Evolutionary conservation across 2,888 invertebrate genomes (phyloP).

Genomic region (Automeris io): DNA sequence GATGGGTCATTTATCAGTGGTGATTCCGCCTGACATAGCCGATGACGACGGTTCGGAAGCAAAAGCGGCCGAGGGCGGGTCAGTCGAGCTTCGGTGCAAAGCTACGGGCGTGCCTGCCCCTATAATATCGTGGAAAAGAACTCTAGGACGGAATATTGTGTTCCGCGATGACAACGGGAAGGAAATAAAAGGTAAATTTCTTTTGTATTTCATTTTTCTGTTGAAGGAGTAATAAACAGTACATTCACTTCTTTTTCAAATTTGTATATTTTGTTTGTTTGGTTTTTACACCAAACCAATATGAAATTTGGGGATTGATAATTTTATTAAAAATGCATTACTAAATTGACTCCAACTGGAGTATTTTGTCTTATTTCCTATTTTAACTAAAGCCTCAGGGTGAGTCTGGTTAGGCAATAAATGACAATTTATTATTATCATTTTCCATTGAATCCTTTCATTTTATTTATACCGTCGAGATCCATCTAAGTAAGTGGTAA

Average conservation of each 20-base stretch:
- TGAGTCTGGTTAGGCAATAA: too few species aligned
- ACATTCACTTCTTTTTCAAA: too few species aligned
- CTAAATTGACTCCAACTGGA: too few species aligned
- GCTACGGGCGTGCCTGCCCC: constrained; percentile 89
- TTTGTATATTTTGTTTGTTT: too few species aligned
- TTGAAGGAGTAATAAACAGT: too few species aligned
- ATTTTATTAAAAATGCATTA: too few species aligned
- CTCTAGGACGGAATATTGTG: constrained; percentile 85
- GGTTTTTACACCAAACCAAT: too few species aligned
- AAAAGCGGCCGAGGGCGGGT: constrained; percentile 87
- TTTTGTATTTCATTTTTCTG: background rate
- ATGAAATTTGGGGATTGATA: too few species aligned
- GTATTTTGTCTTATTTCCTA: too few species aligned
- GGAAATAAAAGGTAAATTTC: constrained; percentile 79
- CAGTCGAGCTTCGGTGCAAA: constrained; percentile 84
- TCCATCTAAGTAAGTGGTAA: constrained; percentile 70
- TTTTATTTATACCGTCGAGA: constrained; percentile 57
- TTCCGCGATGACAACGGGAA: constrained; percentile 81
- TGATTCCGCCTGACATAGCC: constrained; percentile 91
- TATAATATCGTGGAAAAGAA: constrained; percentile 86
- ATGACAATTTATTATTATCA: constrained; percentile 53
- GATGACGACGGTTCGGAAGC: constrained; percentile 78
- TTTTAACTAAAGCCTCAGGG: too few species aligned
- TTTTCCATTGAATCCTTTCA: constrained; percentile 33
- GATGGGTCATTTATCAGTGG: constrained; percentile 92